Evolutionary conservation across 2,888 invertebrate species (phyloP), one percentile per base, ranked within the genome.

Genomic region (Apodemia mormo): DNA sequence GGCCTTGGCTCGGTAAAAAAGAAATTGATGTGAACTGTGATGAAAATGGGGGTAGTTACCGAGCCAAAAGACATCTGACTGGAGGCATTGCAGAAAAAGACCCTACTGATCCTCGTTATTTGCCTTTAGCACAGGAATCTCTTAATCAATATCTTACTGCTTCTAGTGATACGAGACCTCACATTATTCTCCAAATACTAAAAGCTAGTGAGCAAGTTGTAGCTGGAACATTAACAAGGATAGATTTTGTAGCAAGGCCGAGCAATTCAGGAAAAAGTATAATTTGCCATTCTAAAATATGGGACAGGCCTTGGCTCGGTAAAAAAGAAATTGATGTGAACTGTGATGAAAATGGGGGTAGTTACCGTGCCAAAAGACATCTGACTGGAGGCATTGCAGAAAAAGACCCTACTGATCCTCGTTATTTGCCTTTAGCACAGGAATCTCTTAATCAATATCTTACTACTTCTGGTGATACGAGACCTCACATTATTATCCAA

Each of bases 221-320:
- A 1, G 71, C 82, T 2, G 87, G 87, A n/a, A 71, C 70, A 0
- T 72, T 77, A 58, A 85, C 82, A 43, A 72, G 73, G 49, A 84
- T 88, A 64, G 78, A 83, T 72, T 88, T 82, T 70, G 79, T 75
- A 30, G 82, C 84, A 54, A 76, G 76, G 2, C 81, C 81, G 52
- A 68, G 33, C 40, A 71, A 66, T 14, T 49, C 49, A 49, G 68
- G 68, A 22, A 65, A 68, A 4, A 29, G 33, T 29, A 30, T 66
- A 52, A 66, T 30, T 14, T 95, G 95, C 76, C 75, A 86, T 33
- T 81, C 95, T 54, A 76, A 82, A 67, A 87, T 94, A 61, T 94
- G 94, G 94, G 87, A 92, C 56, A 88, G 85, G 61, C 90, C 94
- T 5, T 95, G 95, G 95, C 45, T 92, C 12, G 83, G 87, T 49